Evolutionary conservation across 1,140 invertebrate genomes (phyloP).

Genomic region (Asobara japonica): DNA sequence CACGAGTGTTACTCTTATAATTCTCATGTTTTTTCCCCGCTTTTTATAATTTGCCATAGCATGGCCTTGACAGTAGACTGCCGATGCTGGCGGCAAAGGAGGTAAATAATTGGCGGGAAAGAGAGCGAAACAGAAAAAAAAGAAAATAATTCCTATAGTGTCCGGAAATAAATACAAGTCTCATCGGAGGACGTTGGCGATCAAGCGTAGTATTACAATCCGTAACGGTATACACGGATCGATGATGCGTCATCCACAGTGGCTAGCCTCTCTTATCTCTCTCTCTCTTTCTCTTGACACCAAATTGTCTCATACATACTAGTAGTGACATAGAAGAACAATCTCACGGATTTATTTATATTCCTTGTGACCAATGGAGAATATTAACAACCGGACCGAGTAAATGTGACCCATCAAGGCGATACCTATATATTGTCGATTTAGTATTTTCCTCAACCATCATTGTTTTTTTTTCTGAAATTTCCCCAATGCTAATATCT

Average conservation of each 20-base stretch:
- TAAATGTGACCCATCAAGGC: no score
- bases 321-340: neutral
- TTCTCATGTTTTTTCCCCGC: no score
- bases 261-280: slow-evolving; percentile 5
- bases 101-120: neutral
- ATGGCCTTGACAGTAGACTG: neutral
- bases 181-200: neutral
- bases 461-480: no score
- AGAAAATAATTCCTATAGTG: neutral
- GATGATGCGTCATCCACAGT: slow-evolving; percentile 7
- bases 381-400: neutral
- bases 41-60: neutral
- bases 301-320: neutral
- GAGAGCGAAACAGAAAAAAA: neutral
- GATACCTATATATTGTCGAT: no score
- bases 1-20: no score
- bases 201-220: slow-evolving; percentile 20
- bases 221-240: slow-evolving; percentile 17
- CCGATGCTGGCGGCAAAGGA: neutral
- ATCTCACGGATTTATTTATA: neutral
- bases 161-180: slow-evolving; percentile 14
- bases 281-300: neutral
- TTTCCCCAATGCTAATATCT: no score
- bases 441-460: no score
- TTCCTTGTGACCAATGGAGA: neutral